Evolutionary conservation across 2,888 invertebrate species (phyloP).

Genomic region (Agrotis segetum): DNA sequence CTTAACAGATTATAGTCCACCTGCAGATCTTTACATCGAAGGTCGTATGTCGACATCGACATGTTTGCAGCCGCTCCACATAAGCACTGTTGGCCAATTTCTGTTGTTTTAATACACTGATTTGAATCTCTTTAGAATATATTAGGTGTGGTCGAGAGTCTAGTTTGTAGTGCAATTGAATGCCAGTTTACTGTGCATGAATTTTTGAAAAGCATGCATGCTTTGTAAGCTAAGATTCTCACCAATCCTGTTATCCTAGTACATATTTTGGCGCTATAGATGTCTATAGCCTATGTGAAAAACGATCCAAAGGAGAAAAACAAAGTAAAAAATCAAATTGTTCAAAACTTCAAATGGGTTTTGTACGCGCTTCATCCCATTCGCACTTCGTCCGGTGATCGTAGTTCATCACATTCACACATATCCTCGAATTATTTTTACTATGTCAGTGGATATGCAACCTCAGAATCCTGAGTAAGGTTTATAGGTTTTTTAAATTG

Average conservation of each 20-base stretch:
- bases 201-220: neutral
- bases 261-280: too few relatives aligned
- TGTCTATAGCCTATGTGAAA: too few relatives aligned
- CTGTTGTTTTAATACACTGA: slow-evolving; percentile 61
- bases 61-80: slow-evolving; percentile 52
- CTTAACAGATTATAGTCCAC: slow-evolving; percentile 50
- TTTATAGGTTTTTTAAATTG: slow-evolving; percentile 1
- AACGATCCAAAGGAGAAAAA: too few relatives aligned
- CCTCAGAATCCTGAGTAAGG: neutral
- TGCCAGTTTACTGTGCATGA: slow-evolving; percentile 12
- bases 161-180: slow-evolving; percentile 39
- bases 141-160: slow-evolving; percentile 57
- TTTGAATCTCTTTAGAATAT: slow-evolving; percentile 62
- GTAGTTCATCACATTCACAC: too few relatives aligned
- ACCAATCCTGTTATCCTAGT: neutral
- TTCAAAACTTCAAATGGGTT: too few relatives aligned
- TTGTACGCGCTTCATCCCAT: too few relatives aligned
- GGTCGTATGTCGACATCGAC: slow-evolving; percentile 54
- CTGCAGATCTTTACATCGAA: slow-evolving; percentile 56
- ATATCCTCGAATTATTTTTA: too few relatives aligned
- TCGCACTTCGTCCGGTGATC: too few relatives aligned
- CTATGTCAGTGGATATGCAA: neutral
- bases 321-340: too few relatives aligned
- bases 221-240: neutral
- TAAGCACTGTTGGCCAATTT: slow-evolving; percentile 54